These are phyloP conservation scores for Hassar affinis DNA, from an alignment of 2,113 vertebrate species.

Conservation along the genomic window DNA sequence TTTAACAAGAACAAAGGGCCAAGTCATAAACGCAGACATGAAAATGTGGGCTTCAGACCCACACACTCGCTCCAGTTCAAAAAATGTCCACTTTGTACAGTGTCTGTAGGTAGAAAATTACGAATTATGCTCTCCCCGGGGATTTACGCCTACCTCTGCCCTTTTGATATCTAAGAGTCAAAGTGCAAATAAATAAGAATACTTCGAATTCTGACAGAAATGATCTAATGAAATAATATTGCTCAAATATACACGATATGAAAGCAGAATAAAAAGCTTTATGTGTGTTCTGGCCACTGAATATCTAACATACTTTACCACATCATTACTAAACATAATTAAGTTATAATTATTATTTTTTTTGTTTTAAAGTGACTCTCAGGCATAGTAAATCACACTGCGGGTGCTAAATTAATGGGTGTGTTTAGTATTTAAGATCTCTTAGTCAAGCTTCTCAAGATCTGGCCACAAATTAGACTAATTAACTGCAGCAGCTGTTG, in stretches of 20 bases:
- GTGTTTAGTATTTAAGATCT: neutral
- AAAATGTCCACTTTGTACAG: neutral
- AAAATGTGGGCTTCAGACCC: constrained; percentile 17
- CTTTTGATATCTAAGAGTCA: neutral
- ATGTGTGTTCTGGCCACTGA: neutral
- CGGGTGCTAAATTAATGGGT: neutral
- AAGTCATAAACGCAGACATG: constrained; percentile 18
- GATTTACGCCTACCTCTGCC: neutral
- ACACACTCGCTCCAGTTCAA: neutral
- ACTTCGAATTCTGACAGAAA: neutral
- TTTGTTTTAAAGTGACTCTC: neutral
- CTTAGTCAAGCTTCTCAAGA: too few species aligned
- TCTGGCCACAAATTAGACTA: too few species aligned
- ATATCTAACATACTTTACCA: neutral
- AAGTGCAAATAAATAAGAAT: neutral
- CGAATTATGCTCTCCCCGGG: neutral
- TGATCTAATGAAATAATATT: neutral
- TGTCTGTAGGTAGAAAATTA: constrained; percentile 11
- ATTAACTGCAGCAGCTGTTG: too few species aligned
- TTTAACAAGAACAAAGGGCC: constrained; percentile 25
- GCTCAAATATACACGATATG: neutral
- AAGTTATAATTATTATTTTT: neutral
- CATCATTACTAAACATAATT: neutral
- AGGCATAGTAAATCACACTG: neutral
- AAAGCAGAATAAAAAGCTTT: neutral